These are phyloP conservation scores for Xiphophorus birchmanni DNA, from an alignment of 2,797 vertebrate species.

Conservation along the genomic window DNA sequence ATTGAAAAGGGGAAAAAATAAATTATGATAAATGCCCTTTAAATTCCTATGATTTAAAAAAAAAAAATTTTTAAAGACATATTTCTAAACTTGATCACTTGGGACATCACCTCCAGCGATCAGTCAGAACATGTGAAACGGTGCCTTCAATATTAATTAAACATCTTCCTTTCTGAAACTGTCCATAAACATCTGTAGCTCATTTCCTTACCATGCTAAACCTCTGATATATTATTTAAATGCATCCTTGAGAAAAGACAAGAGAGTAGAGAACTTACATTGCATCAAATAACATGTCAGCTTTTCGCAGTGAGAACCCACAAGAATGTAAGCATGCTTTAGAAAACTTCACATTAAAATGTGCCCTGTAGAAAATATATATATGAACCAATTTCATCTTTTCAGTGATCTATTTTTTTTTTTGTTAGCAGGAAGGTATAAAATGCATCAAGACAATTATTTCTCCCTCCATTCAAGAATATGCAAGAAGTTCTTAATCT, in stretches of 20 bases:
- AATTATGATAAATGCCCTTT: constrained; percentile 2
- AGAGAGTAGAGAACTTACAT: constrained; percentile 24
- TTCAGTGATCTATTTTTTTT: constrained; percentile 28
- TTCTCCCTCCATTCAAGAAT: constrained; percentile 38
- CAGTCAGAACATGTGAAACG: constrained; percentile 42
- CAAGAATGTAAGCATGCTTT: constrained; percentile 51
- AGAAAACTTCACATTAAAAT: constrained; percentile 69
- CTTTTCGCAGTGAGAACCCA: constrained; percentile 47
- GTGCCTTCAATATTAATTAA: constrained; percentile 28
- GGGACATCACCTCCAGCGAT: constrained; percentile 70
- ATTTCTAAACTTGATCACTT: constrained; percentile 46
- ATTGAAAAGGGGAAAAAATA: neutral
- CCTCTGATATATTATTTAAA: constrained; percentile 46
- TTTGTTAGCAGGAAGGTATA: constrained; percentile 49
- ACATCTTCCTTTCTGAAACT: constrained; percentile 1
- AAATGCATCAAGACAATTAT: constrained; percentile 49
- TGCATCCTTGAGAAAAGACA: constrained; percentile 35
- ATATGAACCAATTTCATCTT: constrained; percentile 46
- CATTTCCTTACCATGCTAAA: constrained; percentile 18
- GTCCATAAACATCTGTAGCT: constrained; percentile 8
- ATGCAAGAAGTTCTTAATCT: constrained; percentile 35
- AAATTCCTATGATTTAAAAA: neutral
- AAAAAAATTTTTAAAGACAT: constrained; percentile 2
- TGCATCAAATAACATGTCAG: constrained; percentile 39
- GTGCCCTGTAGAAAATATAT: constrained; percentile 65